Conservation (phyloP, 2,113 vertebrate genomes). For the Neotoma lepida region DNA sequence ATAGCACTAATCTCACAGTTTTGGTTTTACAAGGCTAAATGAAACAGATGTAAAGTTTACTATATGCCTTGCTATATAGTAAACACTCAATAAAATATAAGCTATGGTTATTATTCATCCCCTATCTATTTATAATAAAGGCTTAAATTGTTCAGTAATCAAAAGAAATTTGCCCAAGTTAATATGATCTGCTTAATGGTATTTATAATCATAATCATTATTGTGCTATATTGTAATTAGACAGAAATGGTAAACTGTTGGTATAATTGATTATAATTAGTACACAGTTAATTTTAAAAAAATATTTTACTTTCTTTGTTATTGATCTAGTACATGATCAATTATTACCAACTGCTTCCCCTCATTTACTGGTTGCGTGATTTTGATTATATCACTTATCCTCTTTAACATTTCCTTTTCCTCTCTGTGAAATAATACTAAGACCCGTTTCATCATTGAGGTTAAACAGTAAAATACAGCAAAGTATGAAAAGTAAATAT, state of each 20-base stretch:
- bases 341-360: slow-evolving; percentile 52
- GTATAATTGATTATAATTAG: slow-evolving; percentile 70
- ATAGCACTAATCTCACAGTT: not conserved
- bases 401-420: slow-evolving; percentile 63
- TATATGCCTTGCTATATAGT: slow-evolving; percentile 53
- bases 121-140: slow-evolving; percentile 67
- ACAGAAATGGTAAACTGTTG: slow-evolving; percentile 72
- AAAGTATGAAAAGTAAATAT: slow-evolving; percentile 64
- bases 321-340: slow-evolving; percentile 62
- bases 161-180: slow-evolving; percentile 73
- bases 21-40: slow-evolving; percentile 42
- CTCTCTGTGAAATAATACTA: slow-evolving; percentile 62
- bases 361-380: slow-evolving; percentile 36
- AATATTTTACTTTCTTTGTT: slow-evolving; percentile 63
- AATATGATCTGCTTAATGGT: slow-evolving; percentile 64
- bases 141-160: slow-evolving; percentile 65
- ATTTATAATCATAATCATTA: slow-evolving; percentile 77
- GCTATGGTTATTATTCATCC: slow-evolving; percentile 62
- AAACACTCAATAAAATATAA: slow-evolving; percentile 75
- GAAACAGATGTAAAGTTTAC: slow-evolving; percentile 50
- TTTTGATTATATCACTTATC: slow-evolving; percentile 49
- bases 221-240: slow-evolving; percentile 73
- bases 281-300: slow-evolving; percentile 19
- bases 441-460: slow-evolving; percentile 55
- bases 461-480: slow-evolving; percentile 70